Conservation (phyloP, 1,140 invertebrate genomes). For the Amyelois transitella region DNA sequence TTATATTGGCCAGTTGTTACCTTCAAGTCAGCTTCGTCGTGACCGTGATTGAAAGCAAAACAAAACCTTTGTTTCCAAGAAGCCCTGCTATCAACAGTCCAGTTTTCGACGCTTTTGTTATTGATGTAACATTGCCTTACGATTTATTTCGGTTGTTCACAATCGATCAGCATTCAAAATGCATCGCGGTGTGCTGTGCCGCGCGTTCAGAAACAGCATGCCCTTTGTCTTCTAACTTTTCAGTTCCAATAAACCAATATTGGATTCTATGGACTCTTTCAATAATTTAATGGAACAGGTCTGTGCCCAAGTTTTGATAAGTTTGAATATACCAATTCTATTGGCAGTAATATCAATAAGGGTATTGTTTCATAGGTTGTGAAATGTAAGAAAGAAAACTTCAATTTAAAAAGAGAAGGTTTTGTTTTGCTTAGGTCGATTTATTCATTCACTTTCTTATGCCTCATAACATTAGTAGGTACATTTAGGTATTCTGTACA, state of each 20-base stretch:
- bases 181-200: neutral
- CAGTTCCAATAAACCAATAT: neutral
- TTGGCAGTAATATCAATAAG: too few relatives aligned
- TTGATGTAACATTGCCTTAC: neutral
- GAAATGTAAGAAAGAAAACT: too few relatives aligned
- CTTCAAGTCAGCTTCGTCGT: neutral
- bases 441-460: too few relatives aligned
- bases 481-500: too few relatives aligned
- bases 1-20: neutral
- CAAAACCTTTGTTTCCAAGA: neutral
- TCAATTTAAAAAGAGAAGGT: too few relatives aligned
- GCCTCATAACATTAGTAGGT: too few relatives aligned
- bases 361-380: too few relatives aligned
- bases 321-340: too few relatives aligned
- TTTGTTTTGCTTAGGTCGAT: too few relatives aligned
- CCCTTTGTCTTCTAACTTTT: neutral
- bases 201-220: neutral
- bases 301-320: neutral
- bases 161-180: neutral
- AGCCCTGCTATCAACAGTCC: neutral
- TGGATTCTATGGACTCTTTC: neutral
- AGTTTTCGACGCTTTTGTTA: neutral
- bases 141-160: neutral
- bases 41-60: neutral
- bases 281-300: neutral